Conservation (phyloP, 2,797 vertebrate species). For the Ataeniobius toweri region DNA sequence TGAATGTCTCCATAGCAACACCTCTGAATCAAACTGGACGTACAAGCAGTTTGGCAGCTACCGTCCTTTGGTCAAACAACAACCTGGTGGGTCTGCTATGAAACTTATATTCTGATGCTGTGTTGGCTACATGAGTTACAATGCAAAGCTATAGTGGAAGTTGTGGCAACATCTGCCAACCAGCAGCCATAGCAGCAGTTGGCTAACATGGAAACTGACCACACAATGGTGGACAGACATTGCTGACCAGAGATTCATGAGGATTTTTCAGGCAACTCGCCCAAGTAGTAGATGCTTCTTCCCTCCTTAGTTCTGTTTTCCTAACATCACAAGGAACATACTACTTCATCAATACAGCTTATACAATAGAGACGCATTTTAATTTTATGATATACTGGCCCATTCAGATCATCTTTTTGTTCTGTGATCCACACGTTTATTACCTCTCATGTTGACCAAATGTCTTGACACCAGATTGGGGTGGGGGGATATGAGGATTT, state of each 20-base stretch:
- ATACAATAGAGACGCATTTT: too few species aligned
- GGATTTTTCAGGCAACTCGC: too few species aligned
- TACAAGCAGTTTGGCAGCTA: neutral
- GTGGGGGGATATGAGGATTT: too few species aligned
- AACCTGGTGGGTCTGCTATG: neutral
- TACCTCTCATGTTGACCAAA: too few species aligned
- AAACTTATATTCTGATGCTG: neutral
- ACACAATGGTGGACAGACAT: neutral
- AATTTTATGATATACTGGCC: too few species aligned
- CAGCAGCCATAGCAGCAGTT: neutral
- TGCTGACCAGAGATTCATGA: neutral
- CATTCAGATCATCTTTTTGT: too few species aligned
- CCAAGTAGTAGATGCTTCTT: too few species aligned
- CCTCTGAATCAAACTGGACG: neutral
- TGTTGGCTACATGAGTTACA: neutral
- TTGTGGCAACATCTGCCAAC: neutral
- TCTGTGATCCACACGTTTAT: too few species aligned
- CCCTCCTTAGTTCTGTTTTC: too few species aligned
- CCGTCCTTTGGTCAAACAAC: neutral
- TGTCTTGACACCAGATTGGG: too few species aligned
- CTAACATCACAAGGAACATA: too few species aligned
- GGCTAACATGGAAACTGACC: neutral
- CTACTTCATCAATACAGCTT: too few species aligned
- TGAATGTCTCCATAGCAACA: neutral
- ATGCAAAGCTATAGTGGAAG: neutral